Evolutionary conservation across 92 coral and sea anemone genomes (phyloP).

Genomic region (Umimayanthus chanpuru): DNA sequence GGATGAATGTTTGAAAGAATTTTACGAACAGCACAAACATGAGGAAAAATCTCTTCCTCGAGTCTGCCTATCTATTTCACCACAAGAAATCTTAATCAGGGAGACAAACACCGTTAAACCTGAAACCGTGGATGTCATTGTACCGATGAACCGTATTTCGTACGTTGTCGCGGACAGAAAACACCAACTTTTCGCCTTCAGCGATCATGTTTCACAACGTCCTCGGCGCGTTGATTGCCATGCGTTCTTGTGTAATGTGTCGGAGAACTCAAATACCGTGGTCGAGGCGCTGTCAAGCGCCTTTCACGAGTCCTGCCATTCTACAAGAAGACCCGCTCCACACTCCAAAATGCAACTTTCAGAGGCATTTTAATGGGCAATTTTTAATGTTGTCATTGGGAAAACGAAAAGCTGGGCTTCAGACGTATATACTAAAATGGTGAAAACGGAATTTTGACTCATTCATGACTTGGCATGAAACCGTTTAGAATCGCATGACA

Average conservation of each 20-base stretch:
- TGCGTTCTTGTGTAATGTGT: conserved; percentile 78
- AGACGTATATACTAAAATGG: background rate
- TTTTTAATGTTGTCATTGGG: background rate
- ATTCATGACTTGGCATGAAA: background rate
- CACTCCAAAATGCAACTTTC: conserved; percentile 32
- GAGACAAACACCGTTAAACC: conserved; percentile 46
- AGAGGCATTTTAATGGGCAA: background rate
- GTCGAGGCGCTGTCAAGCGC: conserved; percentile 78
- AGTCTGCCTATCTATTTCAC: conserved; percentile 69
- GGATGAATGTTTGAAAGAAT: conserved; percentile 60
- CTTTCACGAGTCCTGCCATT: conserved; percentile 50
- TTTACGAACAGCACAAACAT: conserved; percentile 62
- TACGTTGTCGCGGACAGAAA: conserved; percentile 86
- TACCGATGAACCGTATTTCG: conserved; percentile 75
- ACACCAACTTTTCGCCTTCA: conserved; percentile 88
- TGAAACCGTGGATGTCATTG: conserved; percentile 54
- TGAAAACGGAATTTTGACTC: background rate
- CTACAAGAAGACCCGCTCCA: conserved; percentile 19
- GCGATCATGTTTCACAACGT: conserved; percentile 85
- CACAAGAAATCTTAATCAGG: conserved; percentile 61
- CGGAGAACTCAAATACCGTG: conserved; percentile 79
- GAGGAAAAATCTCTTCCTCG: conserved; percentile 54
- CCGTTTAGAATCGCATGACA: background rate
- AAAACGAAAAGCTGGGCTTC: conserved; percentile 9
- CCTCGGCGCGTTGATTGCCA: conserved; percentile 75